Evolutionary conservation across 2,888 invertebrate species (phyloP), one percentile per base, ranked within the genome.

Genomic region (Allacma fusca): DNA sequence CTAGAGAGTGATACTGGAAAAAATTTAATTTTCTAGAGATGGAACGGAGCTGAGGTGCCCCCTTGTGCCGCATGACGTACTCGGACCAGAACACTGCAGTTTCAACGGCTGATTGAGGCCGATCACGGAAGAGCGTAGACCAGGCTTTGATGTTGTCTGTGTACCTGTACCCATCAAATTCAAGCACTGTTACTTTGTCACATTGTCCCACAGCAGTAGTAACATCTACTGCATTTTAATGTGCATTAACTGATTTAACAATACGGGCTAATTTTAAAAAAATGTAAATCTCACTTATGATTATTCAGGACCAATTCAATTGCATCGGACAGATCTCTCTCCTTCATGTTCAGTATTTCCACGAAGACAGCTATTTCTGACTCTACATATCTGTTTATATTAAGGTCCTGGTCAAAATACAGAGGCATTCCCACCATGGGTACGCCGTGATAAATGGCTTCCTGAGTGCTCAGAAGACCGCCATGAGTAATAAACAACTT

Each of bases 281-380:
- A 34, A 34, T 2, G 19, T 50, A 5, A 50, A 50, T 50, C 50
- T 12, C 16, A 19, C n/a, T 50, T 19, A 16, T 5, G 4, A 2
- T 75, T 43, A 23, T 67, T 65, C 12, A 75, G 21, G 21, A 65
- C 28, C 28, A 19, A 2, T 13, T 43, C 9, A 12, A 64, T 21
- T 23, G 28, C 29, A n/a, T 64, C 85, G 34, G 87, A 69, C 16
- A 82, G n/a, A 19, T 28, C 88, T 0, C 89, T 87, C 73, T 89
- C 89, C n/a, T n/a, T 50, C 7, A 50, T 50, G 2, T 16, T 16
- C 4, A 87, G 86, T 81, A 89, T 90, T 68, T 87, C 84, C 70
- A 92, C 80, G 5, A 88, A 85, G 0, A 87, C 85, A 0, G 91
- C 91, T 80, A 90, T 87, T 5, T 91, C 91, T 1, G 89, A 88